Evolutionary conservation across 2,113 vertebrate species (phyloP), one percentile per base, ranked within the genome.

Genomic region (Typhlomys cinereus): DNA sequence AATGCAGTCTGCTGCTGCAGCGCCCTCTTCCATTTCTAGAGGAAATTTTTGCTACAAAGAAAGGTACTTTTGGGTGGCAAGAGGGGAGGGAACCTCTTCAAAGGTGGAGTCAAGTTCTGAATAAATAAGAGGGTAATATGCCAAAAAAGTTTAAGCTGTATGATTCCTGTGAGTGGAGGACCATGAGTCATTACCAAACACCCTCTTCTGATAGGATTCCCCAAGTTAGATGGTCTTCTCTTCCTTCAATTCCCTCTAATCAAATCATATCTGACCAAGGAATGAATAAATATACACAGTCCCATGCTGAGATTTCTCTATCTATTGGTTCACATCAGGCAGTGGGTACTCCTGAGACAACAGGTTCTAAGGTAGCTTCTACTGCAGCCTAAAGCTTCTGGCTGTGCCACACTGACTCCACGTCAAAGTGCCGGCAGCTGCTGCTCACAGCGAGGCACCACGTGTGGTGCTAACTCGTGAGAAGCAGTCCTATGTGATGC

Each of bases 21-120:
- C 36, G 78, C 11, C 23, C 6, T 39, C 8, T 41, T 74, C 79
- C 52, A 57, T 46, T 78, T 86, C 50, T 79, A 93, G 83, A 79
- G 78, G 67, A 90, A 82, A 81, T 23, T 66, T 94, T 57, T 90
- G 71, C 23, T 93, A 39, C 17, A 71, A 84, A 59, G n/a, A 89
- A 21, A 87, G 61, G 50, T 91, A 41, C 61, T 85, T 79, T 93
- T 52, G 64, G 9, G 50, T 79, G 36, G 66, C 44, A 79, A 50
- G 50, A 31, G 14, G 4, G 36, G 59, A n/a, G 15, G 8, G 14
- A 41, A 29, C 13, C 15, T 25, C 52, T 83, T 89, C 50, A 79
- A 3, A n/a, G 52, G 62, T 74, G 29, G 15, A 50, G 86, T 48
- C 54, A 10, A 85, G 34, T 62, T 76, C 88, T 67, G 48, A n/a